phyloP scores from a whole-genome alignment of 2,797 vertebrate species.

The Siniperca obscura region DNA sequence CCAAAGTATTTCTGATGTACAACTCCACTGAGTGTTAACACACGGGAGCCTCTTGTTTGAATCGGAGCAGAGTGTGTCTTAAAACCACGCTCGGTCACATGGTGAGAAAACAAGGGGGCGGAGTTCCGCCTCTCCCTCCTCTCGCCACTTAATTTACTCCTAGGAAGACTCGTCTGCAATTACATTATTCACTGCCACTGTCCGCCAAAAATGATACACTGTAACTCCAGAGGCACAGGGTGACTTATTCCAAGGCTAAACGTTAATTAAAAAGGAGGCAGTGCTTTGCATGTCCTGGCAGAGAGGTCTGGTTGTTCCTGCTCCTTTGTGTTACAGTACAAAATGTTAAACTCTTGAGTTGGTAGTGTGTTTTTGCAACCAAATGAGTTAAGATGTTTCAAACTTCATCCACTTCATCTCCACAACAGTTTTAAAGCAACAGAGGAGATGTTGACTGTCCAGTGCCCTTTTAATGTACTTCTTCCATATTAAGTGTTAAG shows the following conservation, averaged over 20 bases:
- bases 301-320: neutral
- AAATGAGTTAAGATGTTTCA: too few relatives aligned
- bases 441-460: neutral
- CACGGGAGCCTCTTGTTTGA: neutral
- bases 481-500: neutral
- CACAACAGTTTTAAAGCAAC: neutral
- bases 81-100: conserved; percentile 64
- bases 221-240: neutral
- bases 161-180: neutral
- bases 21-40: neutral
- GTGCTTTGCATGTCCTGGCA: conserved; percentile 17
- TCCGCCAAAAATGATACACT: conserved; percentile 5
- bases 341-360: neutral
- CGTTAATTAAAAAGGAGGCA: conserved; percentile 23
- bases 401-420: neutral
- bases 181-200: conserved; percentile 1
- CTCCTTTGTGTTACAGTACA: neutral
- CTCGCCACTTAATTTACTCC: neutral
- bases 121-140: conserved; percentile 27
- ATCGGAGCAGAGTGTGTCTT: conserved; percentile 30
- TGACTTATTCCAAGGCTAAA: conserved; percentile 6
- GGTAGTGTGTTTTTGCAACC: neutral
- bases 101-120: conserved; percentile 56
- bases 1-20: neutral
- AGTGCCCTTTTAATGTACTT: neutral